These are phyloP conservation scores for Synergus itoensis DNA, from an alignment of 2,888 invertebrate species.

Conservation along the genomic window DNA sequence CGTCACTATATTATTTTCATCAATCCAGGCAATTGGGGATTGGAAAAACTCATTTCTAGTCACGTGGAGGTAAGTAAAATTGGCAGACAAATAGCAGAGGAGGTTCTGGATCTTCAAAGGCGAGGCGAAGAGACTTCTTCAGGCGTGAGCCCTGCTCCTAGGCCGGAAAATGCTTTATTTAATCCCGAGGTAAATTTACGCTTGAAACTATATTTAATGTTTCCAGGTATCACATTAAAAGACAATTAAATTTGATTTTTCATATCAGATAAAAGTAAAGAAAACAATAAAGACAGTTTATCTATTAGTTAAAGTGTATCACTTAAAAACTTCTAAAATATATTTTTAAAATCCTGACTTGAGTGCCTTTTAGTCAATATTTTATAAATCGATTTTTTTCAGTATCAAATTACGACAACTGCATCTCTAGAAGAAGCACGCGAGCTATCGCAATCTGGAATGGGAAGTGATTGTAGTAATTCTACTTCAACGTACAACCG, in stretches of 20 bases:
- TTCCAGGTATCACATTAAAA: too few species aligned
- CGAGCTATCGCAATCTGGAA: conserved; percentile 59
- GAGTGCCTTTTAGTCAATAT: neutral
- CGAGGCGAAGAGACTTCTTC: conserved; percentile 79
- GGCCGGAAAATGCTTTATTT: conserved; percentile 74
- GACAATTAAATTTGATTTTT: neutral
- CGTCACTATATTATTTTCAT: too few species aligned
- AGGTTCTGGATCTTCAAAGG: conserved; percentile 84
- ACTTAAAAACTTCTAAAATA: too few species aligned
- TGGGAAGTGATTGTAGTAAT: conserved; percentile 64
- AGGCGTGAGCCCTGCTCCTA: conserved; percentile 77
- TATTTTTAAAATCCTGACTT: too few species aligned
- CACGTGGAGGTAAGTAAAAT: conserved; percentile 92
- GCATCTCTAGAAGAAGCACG: conserved; percentile 70
- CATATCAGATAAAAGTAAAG: neutral
- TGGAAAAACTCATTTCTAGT: conserved; percentile 86
- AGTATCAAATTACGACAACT: conserved; percentile 77
- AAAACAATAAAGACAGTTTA: neutral
- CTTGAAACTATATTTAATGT: neutral
- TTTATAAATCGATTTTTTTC: conserved; percentile 1
- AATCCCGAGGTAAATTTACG: conserved; percentile 72
- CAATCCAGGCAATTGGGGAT: conserved; percentile 80
- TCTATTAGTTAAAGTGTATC: conserved; percentile 25
- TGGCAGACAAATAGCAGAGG: conserved; percentile 90
- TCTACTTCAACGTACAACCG: conserved; percentile 70